These are phyloP conservation scores for Chironomus riparius DNA, from an alignment of 2,888 invertebrate species.

Conservation along the genomic window DNA sequence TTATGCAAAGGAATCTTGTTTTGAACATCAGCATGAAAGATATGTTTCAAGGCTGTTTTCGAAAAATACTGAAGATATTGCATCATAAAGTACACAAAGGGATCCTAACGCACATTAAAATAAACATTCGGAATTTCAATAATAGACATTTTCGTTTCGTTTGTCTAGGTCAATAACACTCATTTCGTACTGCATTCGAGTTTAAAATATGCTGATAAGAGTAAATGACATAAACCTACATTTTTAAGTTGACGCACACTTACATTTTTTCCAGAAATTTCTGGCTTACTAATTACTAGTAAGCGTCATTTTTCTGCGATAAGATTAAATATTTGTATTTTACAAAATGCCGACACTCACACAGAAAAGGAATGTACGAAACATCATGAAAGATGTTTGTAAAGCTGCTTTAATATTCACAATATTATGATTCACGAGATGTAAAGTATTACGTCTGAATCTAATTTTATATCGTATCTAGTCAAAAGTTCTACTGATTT, in stretches of 20 bases:
- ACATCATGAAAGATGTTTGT: no score
- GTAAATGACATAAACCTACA: background rate
- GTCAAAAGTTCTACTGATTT: no score
- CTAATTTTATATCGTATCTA: no score
- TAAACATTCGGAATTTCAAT: background rate
- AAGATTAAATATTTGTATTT: slow-evolving; percentile 16
- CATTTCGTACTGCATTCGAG: background rate
- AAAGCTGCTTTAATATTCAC: no score
- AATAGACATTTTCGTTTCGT: background rate
- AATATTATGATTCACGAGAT: no score
- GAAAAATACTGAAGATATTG: background rate
- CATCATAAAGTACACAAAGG: background rate
- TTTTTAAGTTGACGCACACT: background rate
- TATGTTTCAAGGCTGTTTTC: background rate
- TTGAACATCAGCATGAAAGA: no score
- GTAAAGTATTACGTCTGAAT: no score
- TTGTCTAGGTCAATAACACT: background rate
- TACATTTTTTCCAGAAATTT: background rate
- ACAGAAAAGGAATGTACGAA: no score
- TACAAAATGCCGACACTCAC: background rate
- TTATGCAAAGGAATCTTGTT: background rate
- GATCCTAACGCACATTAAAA: background rate
- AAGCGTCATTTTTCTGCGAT: background rate
- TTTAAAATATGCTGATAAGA: background rate
- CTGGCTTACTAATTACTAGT: background rate